These are phyloP conservation scores for Apocheima hispidaria DNA, from an alignment of 2,888 invertebrate genomes.

Conservation along the genomic window DNA sequence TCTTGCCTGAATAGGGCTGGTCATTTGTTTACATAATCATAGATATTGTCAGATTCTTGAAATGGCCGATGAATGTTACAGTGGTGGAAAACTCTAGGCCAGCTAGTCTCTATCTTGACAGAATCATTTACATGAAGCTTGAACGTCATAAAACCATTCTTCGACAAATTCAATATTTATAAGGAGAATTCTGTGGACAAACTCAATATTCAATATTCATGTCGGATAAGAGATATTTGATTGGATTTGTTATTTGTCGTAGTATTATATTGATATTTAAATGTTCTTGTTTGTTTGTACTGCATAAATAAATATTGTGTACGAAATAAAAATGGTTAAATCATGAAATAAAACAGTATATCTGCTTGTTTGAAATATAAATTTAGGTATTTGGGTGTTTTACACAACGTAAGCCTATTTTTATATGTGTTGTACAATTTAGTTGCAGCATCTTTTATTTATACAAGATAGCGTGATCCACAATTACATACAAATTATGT, in stretches of 20 bases:
- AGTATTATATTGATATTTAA: no score
- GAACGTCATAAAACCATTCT: not conserved
- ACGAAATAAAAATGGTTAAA: no score
- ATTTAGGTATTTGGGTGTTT: not conserved
- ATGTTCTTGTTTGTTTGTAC: no score
- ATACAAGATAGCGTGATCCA: not conserved
- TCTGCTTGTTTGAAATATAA: not conserved
- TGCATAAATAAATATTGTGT: no score
- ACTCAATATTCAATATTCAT: no score
- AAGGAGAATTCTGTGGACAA: not conserved
- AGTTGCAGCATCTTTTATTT: slow-evolving; percentile 16
- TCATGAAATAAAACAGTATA: no score
- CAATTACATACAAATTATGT: not conserved
- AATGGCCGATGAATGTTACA: not conserved
- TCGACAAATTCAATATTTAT: not conserved
- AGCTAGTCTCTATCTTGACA: not conserved
- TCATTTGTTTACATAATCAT: slow-evolving; percentile 23
- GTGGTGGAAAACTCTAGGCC: not conserved
- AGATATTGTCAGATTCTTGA: slow-evolving; percentile 9
- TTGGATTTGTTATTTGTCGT: no score
- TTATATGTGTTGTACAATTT: slow-evolving; percentile 7
- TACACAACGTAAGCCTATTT: not conserved
- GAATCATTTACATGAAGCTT: not conserved
- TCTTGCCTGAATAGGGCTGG: slow-evolving; percentile 14
- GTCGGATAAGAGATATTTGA: no score